Base-by-base conservation (phyloP, 2,888 invertebrate genomes). In the Thymelicus sylvestris region DNA sequence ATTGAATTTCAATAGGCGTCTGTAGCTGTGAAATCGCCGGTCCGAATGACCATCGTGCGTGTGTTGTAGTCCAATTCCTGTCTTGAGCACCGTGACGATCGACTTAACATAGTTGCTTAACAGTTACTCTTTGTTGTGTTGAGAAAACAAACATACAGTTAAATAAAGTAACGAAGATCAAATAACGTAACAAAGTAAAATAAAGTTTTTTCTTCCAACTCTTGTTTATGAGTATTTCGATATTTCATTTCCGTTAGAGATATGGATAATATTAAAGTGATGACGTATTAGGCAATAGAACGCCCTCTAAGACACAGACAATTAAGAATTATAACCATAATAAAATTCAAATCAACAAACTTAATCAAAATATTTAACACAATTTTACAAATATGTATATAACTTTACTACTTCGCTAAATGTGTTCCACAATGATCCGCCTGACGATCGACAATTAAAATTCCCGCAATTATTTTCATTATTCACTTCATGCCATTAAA, bases 401-500 rank as follows among this genome's bases (percentile, higher is more conserved):
- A n/a, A n/a, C 66, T 70, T 65, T 15, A 66, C 31, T 19, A 48
- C 62, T 24, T 12, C 24, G 31, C 69, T 64, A 64, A 69, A 61
- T 68, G 41, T 52, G 39, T 48, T 57, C 64, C 15, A 57, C 73
- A 72, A 82, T 80, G 79, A 80, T 81, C 80, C 78, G 77, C 81
- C 79, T 77, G 74, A 76, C 82, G 77, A 83, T 83, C 83, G 81
- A 83, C 87, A 86, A 90, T 90, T 91, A 88, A 89, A 84, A 89
- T 89, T 86, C 86, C 80, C 78, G 82, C 86, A 86, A 87, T 89
- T 86, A 86, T 80, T 76, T 71, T 83, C 79, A 84, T 86, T 85
- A 85, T 80, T 80, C 80, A 81, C 84, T 81, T 74, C 83, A 81
- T 81, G 81, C 82, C 79, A 83, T 82, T 83, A 83, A 80, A 83